Percentiles rank a stretch among this genome's conserved stretches.
phyloP scores from a whole-genome alignment of 2,113 vertebrate species.

The Octodon degus region DNA sequence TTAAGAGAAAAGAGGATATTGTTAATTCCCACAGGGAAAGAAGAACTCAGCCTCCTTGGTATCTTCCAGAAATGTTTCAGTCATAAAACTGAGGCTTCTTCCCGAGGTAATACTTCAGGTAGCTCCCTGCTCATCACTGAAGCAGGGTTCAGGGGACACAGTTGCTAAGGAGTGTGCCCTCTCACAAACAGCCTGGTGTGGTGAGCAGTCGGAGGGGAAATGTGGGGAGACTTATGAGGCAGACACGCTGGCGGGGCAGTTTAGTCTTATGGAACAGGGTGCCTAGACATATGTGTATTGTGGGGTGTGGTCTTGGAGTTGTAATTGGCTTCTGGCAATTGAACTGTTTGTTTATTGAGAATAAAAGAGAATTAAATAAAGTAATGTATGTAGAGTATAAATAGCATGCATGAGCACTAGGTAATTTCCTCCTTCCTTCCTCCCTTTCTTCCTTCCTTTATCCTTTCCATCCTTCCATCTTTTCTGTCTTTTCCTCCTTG shows the following conservation, averaged over 20 bases:
- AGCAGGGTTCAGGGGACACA: background rate
- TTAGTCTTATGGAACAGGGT: background rate
- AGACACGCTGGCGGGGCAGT: background rate
- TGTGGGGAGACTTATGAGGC: background rate
- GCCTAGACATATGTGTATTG: background rate
- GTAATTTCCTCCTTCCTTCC: background rate
- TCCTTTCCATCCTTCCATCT: too few species aligned
- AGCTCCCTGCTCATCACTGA: background rate
- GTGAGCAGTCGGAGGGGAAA: background rate
- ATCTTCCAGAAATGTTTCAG: background rate
- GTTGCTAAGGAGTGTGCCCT: background rate
- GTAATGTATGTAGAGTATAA: background rate
- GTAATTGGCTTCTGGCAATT: background rate
- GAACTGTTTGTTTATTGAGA: background rate
- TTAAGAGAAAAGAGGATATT: background rate
- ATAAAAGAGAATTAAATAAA: background rate
- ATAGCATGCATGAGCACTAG: background rate
- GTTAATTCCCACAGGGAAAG: conserved; percentile 12
- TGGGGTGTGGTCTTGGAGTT: background rate
- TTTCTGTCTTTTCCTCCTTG: too few species aligned
- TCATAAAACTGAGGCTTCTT: background rate
- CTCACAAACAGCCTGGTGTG: background rate
- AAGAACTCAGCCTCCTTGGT: background rate
- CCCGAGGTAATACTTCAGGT: background rate
- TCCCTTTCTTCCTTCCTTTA: background rate